These are phyloP conservation scores for Metallyticus violacea DNA, from an alignment of 2,888 invertebrate genomes.

Conservation along the genomic window DNA sequence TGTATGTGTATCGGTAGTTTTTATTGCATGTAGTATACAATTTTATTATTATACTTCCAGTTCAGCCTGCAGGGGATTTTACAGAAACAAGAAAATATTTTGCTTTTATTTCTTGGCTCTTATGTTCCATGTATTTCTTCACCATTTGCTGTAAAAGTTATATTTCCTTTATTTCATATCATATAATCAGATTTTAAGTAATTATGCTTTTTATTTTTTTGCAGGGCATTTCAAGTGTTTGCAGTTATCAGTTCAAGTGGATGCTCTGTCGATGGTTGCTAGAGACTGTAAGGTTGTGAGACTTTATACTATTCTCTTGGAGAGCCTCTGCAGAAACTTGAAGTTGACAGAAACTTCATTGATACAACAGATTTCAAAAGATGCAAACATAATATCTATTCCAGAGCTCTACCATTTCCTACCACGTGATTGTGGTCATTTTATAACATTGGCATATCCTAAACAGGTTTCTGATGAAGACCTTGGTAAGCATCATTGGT, in stretches of 20 bases:
- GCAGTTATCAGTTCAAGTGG: slow-evolving; percentile 63
- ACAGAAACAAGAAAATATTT: too few species aligned
- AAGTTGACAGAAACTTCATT: slow-evolving; percentile 63
- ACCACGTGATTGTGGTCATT: slow-evolving; percentile 68
- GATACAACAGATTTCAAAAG: slow-evolving; percentile 52
- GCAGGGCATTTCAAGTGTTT: slow-evolving; percentile 49
- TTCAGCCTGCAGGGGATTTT: too few species aligned
- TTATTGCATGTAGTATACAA: too few species aligned
- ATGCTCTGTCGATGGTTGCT: slow-evolving; percentile 69
- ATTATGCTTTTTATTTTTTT: slow-evolving; percentile 28
- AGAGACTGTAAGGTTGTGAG: slow-evolving; percentile 60
- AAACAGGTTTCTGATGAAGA: slow-evolving; percentile 63
- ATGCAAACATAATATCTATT: slow-evolving; percentile 44
- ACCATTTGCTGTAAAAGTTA: too few species aligned
- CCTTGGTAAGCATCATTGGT: slow-evolving; percentile 54
- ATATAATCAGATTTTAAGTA: too few species aligned
- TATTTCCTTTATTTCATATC: too few species aligned
- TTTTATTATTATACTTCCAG: too few species aligned
- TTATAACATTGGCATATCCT: slow-evolving; percentile 71
- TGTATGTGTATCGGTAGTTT: too few species aligned
- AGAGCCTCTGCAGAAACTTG: slow-evolving; percentile 69
- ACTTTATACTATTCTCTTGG: slow-evolving; percentile 70
- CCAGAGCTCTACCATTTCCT: slow-evolving; percentile 74
- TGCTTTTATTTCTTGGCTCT: too few species aligned
- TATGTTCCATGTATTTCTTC: too few species aligned